Conservation (phyloP, 2,113 vertebrate genomes). For the Trichomycterus rosablanca region DNA sequence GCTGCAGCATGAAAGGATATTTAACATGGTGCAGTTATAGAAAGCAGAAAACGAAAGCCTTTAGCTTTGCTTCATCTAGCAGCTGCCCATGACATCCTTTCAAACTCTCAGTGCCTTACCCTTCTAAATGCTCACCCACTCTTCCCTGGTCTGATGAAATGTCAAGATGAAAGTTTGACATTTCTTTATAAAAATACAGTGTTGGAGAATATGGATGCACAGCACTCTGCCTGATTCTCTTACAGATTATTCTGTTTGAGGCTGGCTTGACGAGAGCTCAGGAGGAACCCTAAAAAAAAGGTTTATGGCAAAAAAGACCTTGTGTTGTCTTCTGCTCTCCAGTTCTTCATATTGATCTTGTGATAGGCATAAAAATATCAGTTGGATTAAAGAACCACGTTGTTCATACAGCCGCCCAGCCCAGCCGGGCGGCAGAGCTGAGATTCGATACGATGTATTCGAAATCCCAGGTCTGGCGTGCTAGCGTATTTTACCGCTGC, state of each 20-base stretch:
- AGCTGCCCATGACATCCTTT: not conserved
- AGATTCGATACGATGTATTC: too few species aligned
- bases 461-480: too few species aligned
- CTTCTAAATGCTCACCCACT: not conserved
- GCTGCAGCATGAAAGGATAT: conserved; percentile 43
- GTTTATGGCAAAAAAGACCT: too few species aligned
- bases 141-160: not conserved
- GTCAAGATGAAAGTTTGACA: not conserved
- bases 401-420: too few species aligned
- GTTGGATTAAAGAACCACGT: too few species aligned
- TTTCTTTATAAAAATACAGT: not conserved
- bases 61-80: not conserved
- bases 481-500: too few species aligned
- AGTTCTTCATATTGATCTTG: too few species aligned
- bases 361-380: too few species aligned
- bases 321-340: too few species aligned
- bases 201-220: not conserved
- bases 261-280: not conserved
- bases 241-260: not conserved
- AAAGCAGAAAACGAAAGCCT: conserved; percentile 17
- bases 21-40: conserved; percentile 7
- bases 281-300: not conserved
- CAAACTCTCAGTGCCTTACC: not conserved
- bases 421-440: too few species aligned
- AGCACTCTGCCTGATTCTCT: not conserved